Evolutionary conservation across 2,888 invertebrate species (phyloP), one percentile per base, ranked within the genome.

Genomic region (Stenchaetothrips biformis): DNA sequence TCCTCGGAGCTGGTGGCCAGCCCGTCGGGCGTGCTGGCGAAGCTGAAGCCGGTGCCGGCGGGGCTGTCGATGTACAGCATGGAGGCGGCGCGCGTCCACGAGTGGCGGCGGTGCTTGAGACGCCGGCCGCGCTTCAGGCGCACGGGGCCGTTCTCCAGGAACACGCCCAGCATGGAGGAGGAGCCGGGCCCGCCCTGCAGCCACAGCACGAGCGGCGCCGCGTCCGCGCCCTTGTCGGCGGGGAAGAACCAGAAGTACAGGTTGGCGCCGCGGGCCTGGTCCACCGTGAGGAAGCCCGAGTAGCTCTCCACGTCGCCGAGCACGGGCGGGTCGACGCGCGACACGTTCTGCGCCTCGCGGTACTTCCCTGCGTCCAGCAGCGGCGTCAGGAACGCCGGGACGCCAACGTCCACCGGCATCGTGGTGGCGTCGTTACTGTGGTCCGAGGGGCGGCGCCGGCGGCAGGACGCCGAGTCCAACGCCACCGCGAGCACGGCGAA

Each of bases 1-100:
- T 93, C 92, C 0, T 90, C 91, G 86, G 97, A 92, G 86, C 94
- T 92, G 7, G 88, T 90, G 18, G 94, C 93, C 86, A 93, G 96
- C 0, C 96, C 96, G 81, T 87, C 89, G 25, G 92, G 91, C 80
- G 90, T 87, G 6, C 92, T 90, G 0, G 97, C 96, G 84, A 95
- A 97, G 87, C 97, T 97, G 85, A 93, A 97, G 0, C 97, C 97
- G 7, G 96, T 94, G 6, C 96, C 95, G 0, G 95, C 97, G 0
- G 97, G 97, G 86, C 95, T 97, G 86, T 98, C 97, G 81, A 98
- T 94, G 86, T 94, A 98, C 80, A 97, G 90, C 78, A 97, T 87
- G 83, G 93, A 92, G 86, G 95, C 94, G 25, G 91, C 91, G 59
- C 90, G 87, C 81, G 92, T 92, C 97, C 97, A 97, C 7, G 93